Evolutionary conservation across 1,140 invertebrate species (phyloP).

Genomic region (Pogonognathellus flavescens): DNA sequence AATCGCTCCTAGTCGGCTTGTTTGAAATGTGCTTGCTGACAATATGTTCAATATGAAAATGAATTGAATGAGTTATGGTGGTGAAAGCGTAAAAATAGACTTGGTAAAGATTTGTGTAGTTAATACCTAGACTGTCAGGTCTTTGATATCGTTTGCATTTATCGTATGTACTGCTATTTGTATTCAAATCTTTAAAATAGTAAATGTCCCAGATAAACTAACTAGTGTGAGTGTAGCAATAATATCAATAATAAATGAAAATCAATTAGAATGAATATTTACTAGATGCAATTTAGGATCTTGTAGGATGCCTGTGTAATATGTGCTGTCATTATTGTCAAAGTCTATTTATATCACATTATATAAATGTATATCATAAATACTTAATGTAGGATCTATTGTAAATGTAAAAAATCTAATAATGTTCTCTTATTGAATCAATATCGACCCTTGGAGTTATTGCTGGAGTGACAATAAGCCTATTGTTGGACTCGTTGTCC

Average conservation of each 20-base stretch:
- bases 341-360: too few species aligned
- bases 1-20: slow-evolving; percentile 36
- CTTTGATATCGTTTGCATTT: slow-evolving; percentile 9
- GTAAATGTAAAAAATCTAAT: slow-evolving; percentile 3
- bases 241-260: too few species aligned
- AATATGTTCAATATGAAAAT: background rate
- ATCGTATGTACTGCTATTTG: background rate
- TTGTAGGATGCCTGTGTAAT: too few species aligned
- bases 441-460: slow-evolving; percentile 44
- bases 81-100: background rate
- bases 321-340: too few species aligned
- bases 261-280: too few species aligned
- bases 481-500: slow-evolving; percentile 35
- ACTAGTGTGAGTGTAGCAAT: too few species aligned
- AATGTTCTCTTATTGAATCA: slow-evolving; percentile 47
- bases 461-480: slow-evolving; percentile 49
- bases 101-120: background rate
- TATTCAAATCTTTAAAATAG: too few species aligned
- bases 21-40: slow-evolving; percentile 28
- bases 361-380: too few species aligned
- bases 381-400: background rate
- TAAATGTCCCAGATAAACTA: too few species aligned
- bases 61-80: background rate
- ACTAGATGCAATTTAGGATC: too few species aligned
- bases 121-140: background rate